These are phyloP conservation scores for Megathymus violae DNA, from an alignment of 1,140 invertebrate genomes.

Conservation along the genomic window DNA sequence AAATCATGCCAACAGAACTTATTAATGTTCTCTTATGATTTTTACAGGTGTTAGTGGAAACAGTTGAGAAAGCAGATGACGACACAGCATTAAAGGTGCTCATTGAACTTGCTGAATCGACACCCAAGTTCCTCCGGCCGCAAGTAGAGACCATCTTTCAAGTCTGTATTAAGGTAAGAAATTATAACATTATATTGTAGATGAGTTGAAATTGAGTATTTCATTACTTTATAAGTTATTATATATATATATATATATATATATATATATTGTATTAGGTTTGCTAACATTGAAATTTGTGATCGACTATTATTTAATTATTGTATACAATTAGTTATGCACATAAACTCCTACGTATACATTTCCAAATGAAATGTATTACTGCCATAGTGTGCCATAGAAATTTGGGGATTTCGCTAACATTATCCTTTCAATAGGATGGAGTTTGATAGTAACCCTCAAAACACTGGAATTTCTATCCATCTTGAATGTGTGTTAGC, in stretches of 20 bases:
- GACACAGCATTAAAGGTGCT: conserved; percentile 95
- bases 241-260: too few relatives aligned
- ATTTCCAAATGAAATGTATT: conserved; percentile 53
- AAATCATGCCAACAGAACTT: not conserved
- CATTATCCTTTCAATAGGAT: conserved; percentile 56
- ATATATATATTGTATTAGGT: too few relatives aligned
- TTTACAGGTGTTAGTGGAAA: conserved; percentile 89
- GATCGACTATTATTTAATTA: too few relatives aligned
- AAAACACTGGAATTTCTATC: conserved; percentile 45
- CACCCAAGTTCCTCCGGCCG: conserved; percentile 95
- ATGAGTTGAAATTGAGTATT: too few relatives aligned
- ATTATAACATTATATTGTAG: too few relatives aligned
- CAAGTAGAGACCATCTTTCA: conserved; percentile 94
- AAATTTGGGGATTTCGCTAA: conserved; percentile 69
- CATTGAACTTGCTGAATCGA: conserved; percentile 96
- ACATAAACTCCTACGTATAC: conserved; percentile 40
- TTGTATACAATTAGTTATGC: too few relatives aligned
- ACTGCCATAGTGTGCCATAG: conserved; percentile 63
- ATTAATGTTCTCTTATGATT: not conserved
- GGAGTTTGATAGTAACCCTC: conserved; percentile 74
- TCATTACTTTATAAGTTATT: too few relatives aligned
- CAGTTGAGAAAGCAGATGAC: conserved; percentile 93
- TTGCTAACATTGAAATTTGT: too few relatives aligned
- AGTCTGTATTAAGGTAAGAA: conserved; percentile 93
- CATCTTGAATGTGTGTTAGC: too few relatives aligned